A percentile compares a stretch with the other conserved stretches of the same genome.
Evolutionary conservation across 1,140 invertebrate genomes (phyloP).

Genomic region (Polypedilum pembai): DNA sequence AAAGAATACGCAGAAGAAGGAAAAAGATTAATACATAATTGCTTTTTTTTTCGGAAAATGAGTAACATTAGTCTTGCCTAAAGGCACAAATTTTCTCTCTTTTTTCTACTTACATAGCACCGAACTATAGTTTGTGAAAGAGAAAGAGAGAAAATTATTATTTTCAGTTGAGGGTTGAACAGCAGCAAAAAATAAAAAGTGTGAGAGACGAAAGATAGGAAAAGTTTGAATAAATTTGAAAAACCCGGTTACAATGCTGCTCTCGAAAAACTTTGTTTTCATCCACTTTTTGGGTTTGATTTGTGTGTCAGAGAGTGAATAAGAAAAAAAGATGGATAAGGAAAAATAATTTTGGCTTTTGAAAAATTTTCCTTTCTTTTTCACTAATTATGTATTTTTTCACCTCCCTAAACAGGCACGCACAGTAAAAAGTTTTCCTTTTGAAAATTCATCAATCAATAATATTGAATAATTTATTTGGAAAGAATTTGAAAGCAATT

Average conservation of each 20-base stretch:
- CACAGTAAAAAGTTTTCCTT: background rate
- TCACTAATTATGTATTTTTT: too few species aligned
- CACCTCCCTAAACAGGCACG: too few species aligned
- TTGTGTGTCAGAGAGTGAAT: background rate
- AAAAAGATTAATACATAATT: slow-evolving; percentile 26
- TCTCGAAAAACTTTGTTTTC: background rate
- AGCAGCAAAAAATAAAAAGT: too few species aligned
- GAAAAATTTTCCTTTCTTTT: background rate
- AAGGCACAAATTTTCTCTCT: background rate
- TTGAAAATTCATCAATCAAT: slow-evolving; percentile 9
- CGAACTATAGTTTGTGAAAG: background rate
- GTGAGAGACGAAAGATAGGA: background rate
- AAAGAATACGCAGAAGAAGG: background rate
- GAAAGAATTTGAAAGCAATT: too few species aligned
- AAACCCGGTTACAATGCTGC: slow-evolving; percentile 2
- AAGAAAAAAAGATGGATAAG: too few species aligned
- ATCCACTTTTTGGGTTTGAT: background rate
- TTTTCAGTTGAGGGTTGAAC: background rate
- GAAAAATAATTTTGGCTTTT: background rate
- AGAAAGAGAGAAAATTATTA: background rate
- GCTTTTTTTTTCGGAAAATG: slow-evolving; percentile 22
- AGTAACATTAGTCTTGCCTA: slow-evolving; percentile 22
- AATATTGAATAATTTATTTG: background rate
- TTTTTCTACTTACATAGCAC: too few species aligned
- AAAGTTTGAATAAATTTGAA: slow-evolving; percentile 27